Evolutionary conservation across 2,888 invertebrate genomes (phyloP), one percentile per base, ranked within the genome.

Genomic region (Hydrotaea cyrtoneurina): DNA sequence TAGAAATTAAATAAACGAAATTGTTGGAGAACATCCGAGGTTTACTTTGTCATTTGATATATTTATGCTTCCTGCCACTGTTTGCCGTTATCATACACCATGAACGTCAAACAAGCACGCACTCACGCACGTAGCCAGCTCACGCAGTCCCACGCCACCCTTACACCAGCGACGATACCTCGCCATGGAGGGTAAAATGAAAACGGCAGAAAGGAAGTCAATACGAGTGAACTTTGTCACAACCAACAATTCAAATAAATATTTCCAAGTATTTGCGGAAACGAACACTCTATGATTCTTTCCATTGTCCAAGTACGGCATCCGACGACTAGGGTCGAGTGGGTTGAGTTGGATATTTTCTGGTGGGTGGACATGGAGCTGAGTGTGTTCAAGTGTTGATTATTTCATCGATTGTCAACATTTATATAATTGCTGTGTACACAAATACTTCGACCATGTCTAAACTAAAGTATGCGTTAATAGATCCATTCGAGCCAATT

Each of bases 31-130:
- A 39, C 13, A 73, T 26, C 23, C 7, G 31, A 53, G 53, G 43
- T 57, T 77, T 77, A 57, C 43, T 43, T 77, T 77, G 77, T 77
- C 39, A 77, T 57, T 17, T 17, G 43, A 69, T 77, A 69, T 77
- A 43, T 76, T 39, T 76, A 3, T 55, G 13, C 66, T 17, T 36
- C 31, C 13, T 59, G 31, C 4, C 66, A 77, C 11, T 76, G 64
- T 55, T 73, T 73, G 23, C 19, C 50, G 17, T 21, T 66, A 55
- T 76, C 11, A 17, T 13, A 64, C 17, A n/a, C 17, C 26, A 46
- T 15, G 46, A 62, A 62, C 13, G 10, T 17, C 26, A 13, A 11
- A 13, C 23, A 77, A 31, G 5, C 17, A 69, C 39, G 21, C 57
- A 77, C 23, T n/a, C 11, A 57, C 10, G 5, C 43, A 10, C 5